Evolutionary conservation across 2,797 vertebrate genomes (phyloP).

Genomic region (Trachops cirrhosus): DNA sequence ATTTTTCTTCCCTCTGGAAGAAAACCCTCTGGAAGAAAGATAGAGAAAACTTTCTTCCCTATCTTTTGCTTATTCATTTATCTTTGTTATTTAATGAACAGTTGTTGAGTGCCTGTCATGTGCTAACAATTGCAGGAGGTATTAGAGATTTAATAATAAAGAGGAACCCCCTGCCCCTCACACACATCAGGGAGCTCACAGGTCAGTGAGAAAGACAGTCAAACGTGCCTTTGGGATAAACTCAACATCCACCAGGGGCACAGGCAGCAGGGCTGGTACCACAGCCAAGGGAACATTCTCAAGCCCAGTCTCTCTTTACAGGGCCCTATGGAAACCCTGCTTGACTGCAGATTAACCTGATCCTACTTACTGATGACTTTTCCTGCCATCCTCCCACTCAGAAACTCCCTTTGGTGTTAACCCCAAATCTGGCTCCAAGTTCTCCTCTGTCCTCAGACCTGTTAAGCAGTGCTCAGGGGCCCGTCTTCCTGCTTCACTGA

Average conservation of each 20-base stretch:
- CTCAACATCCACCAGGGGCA: not conserved
- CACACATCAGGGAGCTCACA: not conserved
- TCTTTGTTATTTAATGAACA: constrained; percentile 16
- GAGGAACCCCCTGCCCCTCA: not conserved
- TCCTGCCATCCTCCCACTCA: not conserved
- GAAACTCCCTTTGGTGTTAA: not conserved
- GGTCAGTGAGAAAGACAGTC: not conserved
- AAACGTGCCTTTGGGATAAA: not conserved
- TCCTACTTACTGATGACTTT: not conserved
- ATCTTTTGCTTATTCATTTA: not conserved
- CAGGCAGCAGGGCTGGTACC: not conserved
- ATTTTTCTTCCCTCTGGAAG: not conserved
- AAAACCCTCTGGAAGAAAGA: not conserved
- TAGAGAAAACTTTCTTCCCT: no score
- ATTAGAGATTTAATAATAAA: constrained; percentile 37
- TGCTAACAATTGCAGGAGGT: not conserved
- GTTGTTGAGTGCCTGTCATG: not conserved
- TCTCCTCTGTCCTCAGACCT: not conserved
- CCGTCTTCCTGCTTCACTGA: not conserved
- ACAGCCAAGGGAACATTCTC: not conserved
- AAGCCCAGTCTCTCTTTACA: not conserved
- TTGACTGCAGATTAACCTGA: not conserved
- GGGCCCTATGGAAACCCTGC: not conserved
- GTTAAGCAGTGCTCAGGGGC: not conserved
- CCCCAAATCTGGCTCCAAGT: not conserved